Conservation (phyloP, 2,797 vertebrate species). For the Macropodus opercularis region DNA sequence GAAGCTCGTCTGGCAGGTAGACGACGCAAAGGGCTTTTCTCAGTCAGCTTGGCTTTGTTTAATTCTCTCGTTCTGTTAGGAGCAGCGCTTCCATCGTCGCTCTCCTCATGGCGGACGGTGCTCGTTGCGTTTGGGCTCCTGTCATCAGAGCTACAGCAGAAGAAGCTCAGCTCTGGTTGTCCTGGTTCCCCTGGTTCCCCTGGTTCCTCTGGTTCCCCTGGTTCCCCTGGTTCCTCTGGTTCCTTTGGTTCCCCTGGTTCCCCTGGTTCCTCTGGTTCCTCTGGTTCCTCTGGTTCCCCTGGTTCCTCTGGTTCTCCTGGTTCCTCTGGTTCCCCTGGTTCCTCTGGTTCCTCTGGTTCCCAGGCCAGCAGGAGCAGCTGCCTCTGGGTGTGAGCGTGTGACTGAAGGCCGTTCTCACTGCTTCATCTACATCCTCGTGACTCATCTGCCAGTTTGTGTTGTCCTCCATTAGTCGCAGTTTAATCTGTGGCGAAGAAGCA, state of each 20-base stretch:
- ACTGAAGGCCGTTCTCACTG: constrained; percentile 25
- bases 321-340: too few relatives aligned
- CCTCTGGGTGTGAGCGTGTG: not conserved
- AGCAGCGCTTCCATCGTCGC: not conserved
- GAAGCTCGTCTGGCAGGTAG: constrained; percentile 34
- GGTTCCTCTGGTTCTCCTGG: too few relatives aligned
- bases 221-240: too few relatives aligned
- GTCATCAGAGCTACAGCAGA: too few relatives aligned
- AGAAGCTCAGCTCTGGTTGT: too few relatives aligned
- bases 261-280: too few relatives aligned
- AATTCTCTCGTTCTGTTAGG: not conserved
- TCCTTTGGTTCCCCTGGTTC: too few relatives aligned
- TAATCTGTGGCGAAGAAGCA: constrained; percentile 30
- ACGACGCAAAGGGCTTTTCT: constrained; percentile 11
- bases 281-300: too few relatives aligned
- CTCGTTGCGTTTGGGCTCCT: too few relatives aligned
- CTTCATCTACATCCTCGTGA: constrained; percentile 51
- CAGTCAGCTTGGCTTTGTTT: constrained; percentile 15
- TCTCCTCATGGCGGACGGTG: too few relatives aligned
- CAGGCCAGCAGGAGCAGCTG: constrained; percentile 21
- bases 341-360: constrained; percentile 28
- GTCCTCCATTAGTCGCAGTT: constrained; percentile 50
- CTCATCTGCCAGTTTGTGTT: constrained; percentile 55
- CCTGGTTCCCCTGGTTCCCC: too few relatives aligned
- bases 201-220: too few relatives aligned